These are phyloP conservation scores for Watersipora subatra DNA, from an alignment of 1,140 invertebrate species.

Conservation along the genomic window DNA sequence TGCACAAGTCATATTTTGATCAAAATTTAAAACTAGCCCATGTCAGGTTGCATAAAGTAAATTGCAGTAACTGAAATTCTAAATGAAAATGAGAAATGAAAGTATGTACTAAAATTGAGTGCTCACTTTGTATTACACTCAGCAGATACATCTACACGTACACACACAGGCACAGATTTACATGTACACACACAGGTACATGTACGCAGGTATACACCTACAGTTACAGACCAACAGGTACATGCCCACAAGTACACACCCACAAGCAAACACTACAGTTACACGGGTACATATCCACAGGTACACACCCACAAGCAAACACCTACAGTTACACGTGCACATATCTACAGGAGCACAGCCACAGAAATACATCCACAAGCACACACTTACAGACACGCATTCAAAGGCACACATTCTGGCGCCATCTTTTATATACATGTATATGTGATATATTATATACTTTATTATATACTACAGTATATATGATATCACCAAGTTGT, in stretches of 20 bases:
- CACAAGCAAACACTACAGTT: background rate
- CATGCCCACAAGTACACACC: background rate
- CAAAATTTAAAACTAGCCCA: too few species aligned
- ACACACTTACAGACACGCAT: background rate
- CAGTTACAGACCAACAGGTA: too few species aligned
- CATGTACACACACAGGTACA: background rate
- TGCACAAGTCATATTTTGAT: too few species aligned
- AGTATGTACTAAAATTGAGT: too few species aligned
- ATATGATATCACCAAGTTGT: too few species aligned
- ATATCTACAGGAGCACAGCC: background rate
- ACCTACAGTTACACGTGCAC: background rate
- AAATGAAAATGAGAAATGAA: too few species aligned
- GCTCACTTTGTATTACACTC: too few species aligned
- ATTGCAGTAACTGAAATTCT: too few species aligned
- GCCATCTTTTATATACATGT: too few species aligned
- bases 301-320: background rate
- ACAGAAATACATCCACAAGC: background rate
- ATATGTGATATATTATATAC: too few species aligned
- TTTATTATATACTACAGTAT: too few species aligned
- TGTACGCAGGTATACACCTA: background rate
- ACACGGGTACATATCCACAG: background rate
- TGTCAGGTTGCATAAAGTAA: too few species aligned
- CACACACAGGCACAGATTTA: background rate
- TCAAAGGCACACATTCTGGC: background rate
- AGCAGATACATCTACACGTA: background rate